Evolutionary conservation across 1,140 invertebrate genomes (phyloP).

Genomic region (Epicauta chinensis): DNA sequence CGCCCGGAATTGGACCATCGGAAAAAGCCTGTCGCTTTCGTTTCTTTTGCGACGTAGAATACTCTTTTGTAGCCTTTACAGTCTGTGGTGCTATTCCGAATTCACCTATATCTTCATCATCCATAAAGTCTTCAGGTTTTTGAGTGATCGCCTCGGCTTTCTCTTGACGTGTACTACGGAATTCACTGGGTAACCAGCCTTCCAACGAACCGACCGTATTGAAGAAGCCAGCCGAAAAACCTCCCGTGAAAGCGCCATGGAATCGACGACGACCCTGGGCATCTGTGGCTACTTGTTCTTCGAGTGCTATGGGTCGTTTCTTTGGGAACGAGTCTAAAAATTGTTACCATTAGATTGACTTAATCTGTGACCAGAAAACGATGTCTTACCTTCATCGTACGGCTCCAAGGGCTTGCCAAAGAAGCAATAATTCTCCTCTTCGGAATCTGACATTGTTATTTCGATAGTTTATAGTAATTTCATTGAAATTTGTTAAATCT

Average conservation of each 20-base stretch:
- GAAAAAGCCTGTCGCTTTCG: conserved; percentile 46
- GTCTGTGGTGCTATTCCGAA: conserved; percentile 92
- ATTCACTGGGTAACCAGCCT: conserved; percentile 89
- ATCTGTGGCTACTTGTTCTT: conserved; percentile 89
- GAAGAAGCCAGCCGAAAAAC: conserved; percentile 96
- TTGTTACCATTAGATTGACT: conserved; percentile 20
- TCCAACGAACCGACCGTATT: conserved; percentile 94
- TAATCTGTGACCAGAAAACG: too few relatives aligned
- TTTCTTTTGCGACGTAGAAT: conserved; percentile 45
- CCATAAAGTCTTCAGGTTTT: conserved; percentile 94
- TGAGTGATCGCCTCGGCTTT: conserved; percentile 53
- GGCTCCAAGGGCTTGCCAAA: conserved; percentile 72
- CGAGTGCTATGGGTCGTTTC: conserved; percentile 74
- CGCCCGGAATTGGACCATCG: conserved; percentile 69
- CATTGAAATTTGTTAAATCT: background rate
- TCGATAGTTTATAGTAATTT: background rate
- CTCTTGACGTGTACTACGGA: conserved; percentile 79
- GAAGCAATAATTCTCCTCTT: conserved; percentile 61
- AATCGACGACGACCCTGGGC: conserved; percentile 86
- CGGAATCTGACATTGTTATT: conserved; percentile 40
- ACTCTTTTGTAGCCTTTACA: conserved; percentile 71
- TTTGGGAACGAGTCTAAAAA: conserved; percentile 64
- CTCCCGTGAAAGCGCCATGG: conserved; percentile 98
- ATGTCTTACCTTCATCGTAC: conserved; percentile 75
- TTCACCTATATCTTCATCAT: conserved; percentile 92